Evolutionary conservation across 1,140 invertebrate genomes (phyloP).

Genomic region (Leptinotarsa lineolata): DNA sequence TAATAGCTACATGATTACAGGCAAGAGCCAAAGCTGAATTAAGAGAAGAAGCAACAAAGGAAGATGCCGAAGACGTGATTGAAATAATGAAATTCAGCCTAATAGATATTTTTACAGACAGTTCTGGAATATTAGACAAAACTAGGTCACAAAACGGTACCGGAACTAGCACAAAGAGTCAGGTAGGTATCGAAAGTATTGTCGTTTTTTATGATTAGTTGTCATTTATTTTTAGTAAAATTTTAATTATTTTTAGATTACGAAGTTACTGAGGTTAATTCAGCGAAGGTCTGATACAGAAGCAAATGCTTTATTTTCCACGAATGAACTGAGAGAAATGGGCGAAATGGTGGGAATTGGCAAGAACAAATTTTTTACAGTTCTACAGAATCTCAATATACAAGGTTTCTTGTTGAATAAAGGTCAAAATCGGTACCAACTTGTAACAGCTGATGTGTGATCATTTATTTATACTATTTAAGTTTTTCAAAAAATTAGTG

Average conservation of each 20-base stretch:
- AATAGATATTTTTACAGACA: conserved; percentile 74
- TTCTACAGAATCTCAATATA: conserved; percentile 79
- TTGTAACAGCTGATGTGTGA: conserved; percentile 46
- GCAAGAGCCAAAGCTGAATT: conserved; percentile 86
- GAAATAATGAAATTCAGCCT: conserved; percentile 84
- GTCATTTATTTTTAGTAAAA: not conserved
- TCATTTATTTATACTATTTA: not conserved
- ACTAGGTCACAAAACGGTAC: conserved; percentile 72
- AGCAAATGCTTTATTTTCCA: conserved; percentile 72
- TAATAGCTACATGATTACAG: conserved; percentile 52
- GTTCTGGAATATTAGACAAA: conserved; percentile 71
- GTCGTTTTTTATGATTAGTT: not conserved
- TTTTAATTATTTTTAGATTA: conserved; percentile 63
- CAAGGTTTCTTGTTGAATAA: conserved; percentile 86
- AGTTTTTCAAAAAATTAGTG: no score
- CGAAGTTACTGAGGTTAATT: conserved; percentile 74
- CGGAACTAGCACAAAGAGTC: conserved; percentile 71
- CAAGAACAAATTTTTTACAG: conserved; percentile 63
- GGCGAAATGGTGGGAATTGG: conserved; percentile 67
- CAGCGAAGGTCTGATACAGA: conserved; percentile 66
- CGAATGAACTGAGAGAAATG: conserved; percentile 75
- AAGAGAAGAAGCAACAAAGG: conserved; percentile 73
- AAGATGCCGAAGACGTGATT: conserved; percentile 85
- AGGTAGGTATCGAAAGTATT: conserved; percentile 56
- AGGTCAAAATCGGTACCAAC: conserved; percentile 76